phyloP scores from a whole-genome alignment of 2,888 invertebrate species.

The Abrostola triplasia region DNA sequence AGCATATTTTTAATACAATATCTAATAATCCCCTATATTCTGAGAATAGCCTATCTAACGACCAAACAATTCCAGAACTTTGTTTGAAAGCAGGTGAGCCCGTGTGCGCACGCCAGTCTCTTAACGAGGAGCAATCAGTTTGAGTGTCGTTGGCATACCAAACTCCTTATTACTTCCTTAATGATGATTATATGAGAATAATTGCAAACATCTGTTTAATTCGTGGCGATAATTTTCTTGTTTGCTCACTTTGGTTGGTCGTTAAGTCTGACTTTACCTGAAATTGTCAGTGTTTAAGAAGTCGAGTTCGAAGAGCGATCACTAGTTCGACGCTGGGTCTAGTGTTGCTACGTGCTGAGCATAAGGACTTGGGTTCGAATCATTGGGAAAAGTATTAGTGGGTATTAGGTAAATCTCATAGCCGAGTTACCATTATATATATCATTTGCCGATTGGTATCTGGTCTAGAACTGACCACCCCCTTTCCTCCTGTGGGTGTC shows the following conservation, averaged over 20 bases:
- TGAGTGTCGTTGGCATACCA: conserved; percentile 19
- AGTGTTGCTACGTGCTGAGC: no score
- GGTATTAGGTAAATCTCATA: no score
- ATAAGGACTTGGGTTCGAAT: no score
- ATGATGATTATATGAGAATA: conserved; percentile 46
- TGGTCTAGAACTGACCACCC: no score
- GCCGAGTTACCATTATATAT: no score
- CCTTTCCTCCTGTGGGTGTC: no score
- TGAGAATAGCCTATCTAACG: no score
- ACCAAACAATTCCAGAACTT: conserved; percentile 6
- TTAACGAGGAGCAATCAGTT: conserved; percentile 38
- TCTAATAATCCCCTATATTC: not conserved
- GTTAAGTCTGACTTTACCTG: conserved; percentile 12
- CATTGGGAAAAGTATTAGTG: no score
- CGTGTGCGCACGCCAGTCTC: conserved; percentile 8
- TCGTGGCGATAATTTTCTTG: conserved; percentile 32
- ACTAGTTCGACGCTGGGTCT: no score
- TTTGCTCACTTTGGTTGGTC: conserved; percentile 22
- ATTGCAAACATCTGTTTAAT: conserved; percentile 44
- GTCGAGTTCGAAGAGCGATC: no score
- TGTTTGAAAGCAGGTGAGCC: conserved; percentile 4
- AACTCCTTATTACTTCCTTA: conserved; percentile 27
- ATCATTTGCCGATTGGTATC: no score
- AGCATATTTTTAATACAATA: not conserved
- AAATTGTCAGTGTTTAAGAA: conserved; percentile 15